phyloP scores from a whole-genome alignment of 2,888 invertebrate genomes.

The Cosmia trapezina region DNA sequence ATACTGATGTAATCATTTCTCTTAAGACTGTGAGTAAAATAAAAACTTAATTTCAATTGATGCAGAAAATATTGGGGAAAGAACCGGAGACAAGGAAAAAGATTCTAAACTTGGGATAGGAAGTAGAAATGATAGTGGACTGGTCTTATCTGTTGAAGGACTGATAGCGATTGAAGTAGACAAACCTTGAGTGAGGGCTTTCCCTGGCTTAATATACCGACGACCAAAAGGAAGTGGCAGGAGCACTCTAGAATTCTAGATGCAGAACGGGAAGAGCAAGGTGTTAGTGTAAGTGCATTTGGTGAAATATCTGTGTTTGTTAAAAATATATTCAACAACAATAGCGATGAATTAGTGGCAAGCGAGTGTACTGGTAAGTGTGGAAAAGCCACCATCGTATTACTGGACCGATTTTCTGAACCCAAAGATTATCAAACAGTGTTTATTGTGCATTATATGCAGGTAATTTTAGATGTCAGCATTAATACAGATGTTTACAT shows the following conservation, averaged over 20 bases:
- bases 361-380: not conserved
- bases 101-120: not conserved
- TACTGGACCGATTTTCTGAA: not conserved
- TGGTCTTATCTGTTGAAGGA: conserved; percentile 14
- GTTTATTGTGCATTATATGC: not conserved
- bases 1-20: conserved; percentile 42
- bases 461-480: not conserved
- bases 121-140: not conserved
- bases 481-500: not conserved
- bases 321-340: not conserved
- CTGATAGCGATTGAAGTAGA: conserved; percentile 9
- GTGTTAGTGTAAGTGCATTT: not conserved
- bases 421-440: not conserved
- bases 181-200: conserved; percentile 5
- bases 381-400: too few relatives aligned
- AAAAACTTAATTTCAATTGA: not conserved
- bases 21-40: conserved; percentile 37
- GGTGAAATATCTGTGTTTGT: not conserved
- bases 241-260: not conserved
- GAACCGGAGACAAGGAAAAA: not conserved
- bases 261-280: not conserved
- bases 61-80: not conserved
- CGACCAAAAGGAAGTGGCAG: not conserved
- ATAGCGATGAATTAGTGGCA: not conserved
- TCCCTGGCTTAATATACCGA: not conserved